phyloP scores from a whole-genome alignment of 2,888 invertebrate species.

The Aproaerema taeniolella region DNA sequence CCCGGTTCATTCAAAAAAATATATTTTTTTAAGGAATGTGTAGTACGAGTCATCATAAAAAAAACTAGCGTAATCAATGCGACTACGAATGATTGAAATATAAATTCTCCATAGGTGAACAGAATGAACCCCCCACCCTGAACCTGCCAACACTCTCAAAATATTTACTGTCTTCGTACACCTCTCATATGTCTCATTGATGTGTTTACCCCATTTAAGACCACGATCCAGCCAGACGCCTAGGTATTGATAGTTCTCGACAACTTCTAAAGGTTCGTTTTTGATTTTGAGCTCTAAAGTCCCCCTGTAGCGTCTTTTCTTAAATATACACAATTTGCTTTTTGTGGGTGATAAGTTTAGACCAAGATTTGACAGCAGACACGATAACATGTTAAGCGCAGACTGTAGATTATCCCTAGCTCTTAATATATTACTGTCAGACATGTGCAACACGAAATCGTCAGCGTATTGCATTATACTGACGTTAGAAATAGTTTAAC shows the following conservation, averaged over 20 bases:
- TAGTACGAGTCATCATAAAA: too few relatives aligned
- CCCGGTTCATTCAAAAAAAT: too few relatives aligned
- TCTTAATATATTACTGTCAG: constrained; percentile 2
- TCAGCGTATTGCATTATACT: constrained; percentile 23
- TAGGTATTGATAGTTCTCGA: constrained; percentile 12
- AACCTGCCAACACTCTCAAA: constrained; percentile 14
- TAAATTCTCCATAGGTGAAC: constrained; percentile 11
- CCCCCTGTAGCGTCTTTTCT: constrained; percentile 6
- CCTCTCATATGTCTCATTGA: constrained; percentile 15
- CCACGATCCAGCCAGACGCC: constrained; percentile 18
- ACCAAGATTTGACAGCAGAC: constrained; percentile 14
- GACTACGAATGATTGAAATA: constrained; percentile 11
- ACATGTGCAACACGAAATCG: constrained; percentile 23
- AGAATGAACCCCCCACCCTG: constrained; percentile 17
- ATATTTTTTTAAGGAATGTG: too few relatives aligned
- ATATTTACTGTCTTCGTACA: constrained; percentile 12
- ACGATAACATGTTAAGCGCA: constrained; percentile 9
- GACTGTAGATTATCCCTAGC: constrained; percentile 1
- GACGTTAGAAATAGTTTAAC: constrained; percentile 10
- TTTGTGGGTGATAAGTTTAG: constrained; percentile 16
- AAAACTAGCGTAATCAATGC: constrained; percentile 9
- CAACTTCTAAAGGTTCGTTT: background rate
- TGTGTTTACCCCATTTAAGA: constrained; percentile 18
- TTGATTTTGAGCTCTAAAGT: constrained; percentile 10
- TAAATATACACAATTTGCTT: constrained; percentile 20